These are phyloP conservation scores for Ptiloglossa arizonensis DNA, from an alignment of 1,140 invertebrate species.

Conservation along the genomic window DNA sequence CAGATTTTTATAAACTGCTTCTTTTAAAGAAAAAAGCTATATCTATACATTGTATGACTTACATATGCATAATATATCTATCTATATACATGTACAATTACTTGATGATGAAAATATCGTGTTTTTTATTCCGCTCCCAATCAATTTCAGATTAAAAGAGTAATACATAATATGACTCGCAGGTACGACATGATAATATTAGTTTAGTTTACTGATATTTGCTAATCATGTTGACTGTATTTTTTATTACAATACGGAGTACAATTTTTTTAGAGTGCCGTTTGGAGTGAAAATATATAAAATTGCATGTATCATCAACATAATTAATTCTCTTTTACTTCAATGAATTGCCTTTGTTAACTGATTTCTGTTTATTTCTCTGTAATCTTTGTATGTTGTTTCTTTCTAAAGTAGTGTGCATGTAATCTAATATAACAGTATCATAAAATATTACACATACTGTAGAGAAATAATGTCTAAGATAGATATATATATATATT, in stretches of 20 bases:
- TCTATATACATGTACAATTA: conserved; percentile 58
- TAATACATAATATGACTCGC: conserved; percentile 31
- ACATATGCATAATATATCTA: conserved; percentile 67
- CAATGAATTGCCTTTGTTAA: not conserved
- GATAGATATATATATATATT: not conserved
- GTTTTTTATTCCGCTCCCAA: conserved; percentile 61
- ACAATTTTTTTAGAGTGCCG: conserved; percentile 24
- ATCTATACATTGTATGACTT: conserved; percentile 72
- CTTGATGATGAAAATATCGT: conserved; percentile 52
- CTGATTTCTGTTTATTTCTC: not conserved
- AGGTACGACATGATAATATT: conserved; percentile 61
- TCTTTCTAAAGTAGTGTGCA: not conserved
- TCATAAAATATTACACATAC: not conserved
- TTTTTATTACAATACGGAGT: conserved; percentile 18
- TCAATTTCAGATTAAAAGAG: conserved; percentile 62
- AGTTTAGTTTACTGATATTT: conserved; percentile 39
- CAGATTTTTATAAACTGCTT: conserved; percentile 71
- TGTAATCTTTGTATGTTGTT: not conserved
- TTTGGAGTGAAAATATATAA: conserved; percentile 62
- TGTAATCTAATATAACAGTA: not conserved
- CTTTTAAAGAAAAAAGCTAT: conserved; percentile 65
- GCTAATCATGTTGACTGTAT: conserved; percentile 39
- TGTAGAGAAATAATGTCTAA: not conserved
- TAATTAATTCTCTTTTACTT: conserved; percentile 9
- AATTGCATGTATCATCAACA: conserved; percentile 41